phyloP scores from a whole-genome alignment of 2,888 invertebrate species.

The Dasysyrphus tricinctus region DNA sequence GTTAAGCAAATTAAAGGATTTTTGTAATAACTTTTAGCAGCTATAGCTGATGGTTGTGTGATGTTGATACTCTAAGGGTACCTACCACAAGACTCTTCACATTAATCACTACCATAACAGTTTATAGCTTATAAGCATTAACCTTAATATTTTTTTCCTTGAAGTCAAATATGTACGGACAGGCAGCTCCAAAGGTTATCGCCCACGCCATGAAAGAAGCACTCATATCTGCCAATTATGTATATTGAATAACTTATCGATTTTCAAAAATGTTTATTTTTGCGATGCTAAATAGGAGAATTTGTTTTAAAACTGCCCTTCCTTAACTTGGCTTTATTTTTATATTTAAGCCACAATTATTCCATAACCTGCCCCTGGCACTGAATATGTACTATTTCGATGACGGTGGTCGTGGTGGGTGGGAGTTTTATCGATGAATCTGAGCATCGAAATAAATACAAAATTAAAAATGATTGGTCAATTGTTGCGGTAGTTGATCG shows the following conservation, averaged over 20 bases:
- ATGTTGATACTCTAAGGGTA: constrained; percentile 7
- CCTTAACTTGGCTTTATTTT: constrained; percentile 4
- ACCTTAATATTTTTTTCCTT: constrained; percentile 16
- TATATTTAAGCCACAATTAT: constrained; percentile 9
- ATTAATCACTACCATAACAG: constrained; percentile 23
- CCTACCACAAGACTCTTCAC: background rate
- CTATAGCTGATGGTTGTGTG: background rate
- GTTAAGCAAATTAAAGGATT: constrained; percentile 33
- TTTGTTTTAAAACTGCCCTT: constrained; percentile 6
- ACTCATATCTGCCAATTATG: constrained; percentile 28
- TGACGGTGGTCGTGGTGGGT: background rate
- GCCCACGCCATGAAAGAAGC: constrained; percentile 13
- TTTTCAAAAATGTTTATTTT: constrained; percentile 28
- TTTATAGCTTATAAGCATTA: constrained; percentile 7
- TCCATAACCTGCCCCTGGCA: constrained; percentile 8
- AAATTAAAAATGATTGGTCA: constrained; percentile 3
- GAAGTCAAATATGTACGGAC: constrained; percentile 8
- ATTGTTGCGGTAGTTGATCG: constrained; percentile 34
- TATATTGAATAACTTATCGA: constrained; percentile 24
- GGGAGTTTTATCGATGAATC: background rate
- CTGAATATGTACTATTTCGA: background rate
- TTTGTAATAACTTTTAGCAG: background rate
- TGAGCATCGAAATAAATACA: background rate
- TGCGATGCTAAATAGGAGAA: background rate
- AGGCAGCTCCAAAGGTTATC: constrained; percentile 9